Evolutionary conservation across 2,113 vertebrate genomes (phyloP).

Genomic region (Passer montanus): DNA sequence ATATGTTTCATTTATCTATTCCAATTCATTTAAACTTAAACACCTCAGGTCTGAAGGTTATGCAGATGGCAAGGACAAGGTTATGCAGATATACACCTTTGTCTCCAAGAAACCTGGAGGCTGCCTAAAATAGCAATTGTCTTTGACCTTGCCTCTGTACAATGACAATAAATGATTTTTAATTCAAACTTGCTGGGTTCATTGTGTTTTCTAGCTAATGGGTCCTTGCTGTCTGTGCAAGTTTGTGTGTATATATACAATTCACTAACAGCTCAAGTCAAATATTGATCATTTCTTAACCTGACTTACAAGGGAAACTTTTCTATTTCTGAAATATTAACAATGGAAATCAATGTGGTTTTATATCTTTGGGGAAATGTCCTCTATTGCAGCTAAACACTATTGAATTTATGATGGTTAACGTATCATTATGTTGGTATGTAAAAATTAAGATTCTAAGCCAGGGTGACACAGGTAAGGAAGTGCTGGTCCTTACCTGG

Average conservation of each 20-base stretch:
- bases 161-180: not conserved
- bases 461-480: not conserved
- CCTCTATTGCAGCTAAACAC: not conserved
- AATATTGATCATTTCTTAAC: not conserved
- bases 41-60: conserved; percentile 5
- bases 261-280: not conserved
- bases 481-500: not conserved
- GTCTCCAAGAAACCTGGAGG: not conserved
- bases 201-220: not conserved
- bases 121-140: not conserved
- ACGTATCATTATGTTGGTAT: not conserved
- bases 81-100: not conserved
- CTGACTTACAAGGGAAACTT: not conserved
- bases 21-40: not conserved
- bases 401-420: not conserved
- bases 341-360: not conserved
- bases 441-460: not conserved
- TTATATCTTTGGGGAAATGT: not conserved
- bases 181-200: not conserved
- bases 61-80: not conserved
- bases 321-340: not conserved
- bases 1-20: not conserved
- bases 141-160: not conserved
- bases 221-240: not conserved
- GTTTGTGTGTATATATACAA: not conserved